phyloP scores from a whole-genome alignment of 2,797 vertebrate genomes.

The Todus mexicanus region DNA sequence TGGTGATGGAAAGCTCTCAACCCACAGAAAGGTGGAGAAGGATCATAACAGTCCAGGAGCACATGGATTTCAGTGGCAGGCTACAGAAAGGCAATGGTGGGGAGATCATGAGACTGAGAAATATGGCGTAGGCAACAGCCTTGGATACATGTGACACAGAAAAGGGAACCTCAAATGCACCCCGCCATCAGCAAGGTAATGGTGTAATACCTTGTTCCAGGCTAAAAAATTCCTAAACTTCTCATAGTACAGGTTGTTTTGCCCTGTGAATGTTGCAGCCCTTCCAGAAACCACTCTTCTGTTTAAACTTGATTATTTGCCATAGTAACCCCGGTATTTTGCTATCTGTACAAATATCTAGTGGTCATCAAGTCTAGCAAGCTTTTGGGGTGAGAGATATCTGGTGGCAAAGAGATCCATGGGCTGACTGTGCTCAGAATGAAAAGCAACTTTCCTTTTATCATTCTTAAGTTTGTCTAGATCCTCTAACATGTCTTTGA shows the following conservation, averaged over 20 bases:
- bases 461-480: slow-evolving; percentile 34
- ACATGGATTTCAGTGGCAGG: not conserved
- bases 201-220: not conserved
- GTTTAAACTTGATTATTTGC: not conserved
- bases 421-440: not conserved
- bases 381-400: not conserved
- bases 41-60: not conserved
- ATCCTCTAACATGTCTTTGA: slow-evolving; percentile 36
- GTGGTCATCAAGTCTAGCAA: not conserved
- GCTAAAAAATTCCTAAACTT: not conserved
- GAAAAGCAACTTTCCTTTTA: slow-evolving; percentile 27
- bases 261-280: not conserved
- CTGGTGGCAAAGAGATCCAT: not conserved
- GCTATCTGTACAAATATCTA: not conserved
- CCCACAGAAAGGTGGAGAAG: not conserved
- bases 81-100: not conserved
- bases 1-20: not conserved
- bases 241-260: accelerated
- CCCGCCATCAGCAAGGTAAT: not conserved
- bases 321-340: not conserved
- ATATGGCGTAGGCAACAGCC: not conserved
- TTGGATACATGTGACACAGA: not conserved
- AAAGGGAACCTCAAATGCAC: not conserved
- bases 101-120: not conserved
- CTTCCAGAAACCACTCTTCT: not conserved